Evolutionary conservation across 2,888 invertebrate species (phyloP), one percentile per base, ranked within the genome.

Genomic region (Amphipyra tragopoginis): DNA sequence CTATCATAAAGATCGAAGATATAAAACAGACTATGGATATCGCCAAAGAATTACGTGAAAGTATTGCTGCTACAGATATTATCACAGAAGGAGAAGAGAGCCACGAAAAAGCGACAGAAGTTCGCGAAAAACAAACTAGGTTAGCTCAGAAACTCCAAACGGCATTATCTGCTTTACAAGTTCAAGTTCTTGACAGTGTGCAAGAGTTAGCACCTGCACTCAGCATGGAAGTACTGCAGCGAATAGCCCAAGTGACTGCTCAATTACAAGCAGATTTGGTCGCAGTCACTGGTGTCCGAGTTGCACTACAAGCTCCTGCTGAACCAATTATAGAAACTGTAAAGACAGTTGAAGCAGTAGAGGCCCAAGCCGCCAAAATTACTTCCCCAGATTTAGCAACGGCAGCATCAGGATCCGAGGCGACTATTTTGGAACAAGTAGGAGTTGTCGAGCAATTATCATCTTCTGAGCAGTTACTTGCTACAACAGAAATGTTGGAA

Each of bases 181-280:
- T 81, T 26, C 86, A 90, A 75, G 80, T 86, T 2, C 59, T 86
- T 51, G 89, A 90, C 38, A 83, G 71, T 43, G 73, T 81, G 34
- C 83, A 87, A 72, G 86, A 90, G 48, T 58, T 87, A 54, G 78
- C 80, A 2, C 72, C 87, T 14, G 61, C 71, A 38, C 61, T 87
- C 1, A 83, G 80, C 9, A 58, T 78, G 21, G 82, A 86, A 50
- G 67, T 83, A 7, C 61, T 89, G 15, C 84, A 88, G 50, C 81
- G 85, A 47, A 84, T 92, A 15, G 79, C 82, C 40, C 73, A 82
- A 75, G 80, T 85, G 5, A 86, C 90, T 33, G 76, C 84, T 11
- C 85, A 87, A 55, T 69, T 93, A 62, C 88, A 90, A 79, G 82
- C 85, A 47, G 87, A 91, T 68, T 86, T 93, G 75, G 74, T 75